phyloP scores from a whole-genome alignment of 2,888 invertebrate genomes.

The Mylabris sibirica region DNA sequence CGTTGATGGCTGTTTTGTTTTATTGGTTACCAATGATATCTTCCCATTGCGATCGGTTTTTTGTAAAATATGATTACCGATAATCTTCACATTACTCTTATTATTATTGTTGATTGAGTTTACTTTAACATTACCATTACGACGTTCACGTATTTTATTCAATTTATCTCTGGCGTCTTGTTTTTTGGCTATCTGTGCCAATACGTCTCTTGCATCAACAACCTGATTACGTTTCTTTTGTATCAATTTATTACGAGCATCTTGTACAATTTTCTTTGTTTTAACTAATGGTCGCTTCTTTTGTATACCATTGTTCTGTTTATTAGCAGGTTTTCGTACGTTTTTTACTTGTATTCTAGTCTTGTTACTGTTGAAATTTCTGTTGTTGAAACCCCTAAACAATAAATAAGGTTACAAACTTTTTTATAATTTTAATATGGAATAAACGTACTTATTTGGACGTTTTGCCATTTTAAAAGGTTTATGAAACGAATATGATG shows the following conservation, averaged over 20 bases:
- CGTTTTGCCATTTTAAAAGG: slow-evolving; percentile 17
- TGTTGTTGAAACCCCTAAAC: background rate
- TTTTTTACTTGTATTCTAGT: background rate
- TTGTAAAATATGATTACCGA: slow-evolving; percentile 61
- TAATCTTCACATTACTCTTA: slow-evolving; percentile 53
- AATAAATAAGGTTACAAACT: background rate
- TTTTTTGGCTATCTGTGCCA: slow-evolving; percentile 76
- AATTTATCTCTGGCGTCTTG: slow-evolving; percentile 79
- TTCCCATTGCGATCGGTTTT: slow-evolving; percentile 65
- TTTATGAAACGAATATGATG: background rate
- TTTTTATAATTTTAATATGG: background rate
- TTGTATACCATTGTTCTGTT: background rate
- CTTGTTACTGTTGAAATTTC: background rate
- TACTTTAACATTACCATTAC: slow-evolving; percentile 48
- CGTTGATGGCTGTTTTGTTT: slow-evolving; percentile 52
- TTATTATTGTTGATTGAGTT: background rate
- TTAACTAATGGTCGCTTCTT: slow-evolving; percentile 2
- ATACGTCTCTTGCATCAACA: slow-evolving; percentile 81
- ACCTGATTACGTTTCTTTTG: slow-evolving; percentile 79
- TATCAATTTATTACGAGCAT: slow-evolving; percentile 82
- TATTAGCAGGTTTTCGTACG: background rate
- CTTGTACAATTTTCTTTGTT: slow-evolving; percentile 57
- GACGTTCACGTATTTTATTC: slow-evolving; percentile 68
- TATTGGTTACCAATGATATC: slow-evolving; percentile 64
- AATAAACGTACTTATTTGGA: slow-evolving; percentile 5